phyloP scores from a whole-genome alignment of 2,797 vertebrate species.

The Alcedo quadribrachys region DNA sequence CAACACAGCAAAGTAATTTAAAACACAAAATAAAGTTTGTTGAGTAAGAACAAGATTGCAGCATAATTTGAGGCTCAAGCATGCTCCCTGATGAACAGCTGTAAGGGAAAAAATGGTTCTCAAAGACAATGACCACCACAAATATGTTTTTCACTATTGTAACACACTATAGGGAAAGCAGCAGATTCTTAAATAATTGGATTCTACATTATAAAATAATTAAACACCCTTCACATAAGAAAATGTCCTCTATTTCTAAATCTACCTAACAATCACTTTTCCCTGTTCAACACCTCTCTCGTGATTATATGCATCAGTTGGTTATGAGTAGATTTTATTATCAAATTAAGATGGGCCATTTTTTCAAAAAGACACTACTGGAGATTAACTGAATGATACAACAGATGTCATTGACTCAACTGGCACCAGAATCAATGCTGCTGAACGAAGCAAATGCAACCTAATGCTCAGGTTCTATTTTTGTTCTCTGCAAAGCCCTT shows the following conservation, averaged over 20 bases:
- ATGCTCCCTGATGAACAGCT: not conserved
- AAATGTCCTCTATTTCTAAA: constrained; percentile 23
- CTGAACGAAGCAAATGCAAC: not conserved
- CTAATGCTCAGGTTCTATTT: not conserved
- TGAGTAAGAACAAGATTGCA: constrained; percentile 29
- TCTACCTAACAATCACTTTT: constrained; percentile 16
- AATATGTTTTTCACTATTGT: not conserved
- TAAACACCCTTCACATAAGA: constrained; percentile 21
- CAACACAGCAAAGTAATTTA: constrained; percentile 24
- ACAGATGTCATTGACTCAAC: not conserved
- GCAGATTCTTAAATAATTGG: constrained; percentile 1
- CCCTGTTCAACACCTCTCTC: constrained; percentile 4
- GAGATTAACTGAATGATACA: constrained; percentile 22
- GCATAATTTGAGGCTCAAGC: constrained; percentile 1
- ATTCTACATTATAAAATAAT: constrained; percentile 15
- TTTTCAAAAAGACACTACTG: constrained; percentile 25
- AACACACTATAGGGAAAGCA: constrained; percentile 8
- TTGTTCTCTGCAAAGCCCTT: not conserved
- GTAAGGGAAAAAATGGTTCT: not conserved
- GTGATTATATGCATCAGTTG: not conserved
- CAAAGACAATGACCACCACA: constrained; percentile 23
- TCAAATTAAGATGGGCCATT: constrained; percentile 15
- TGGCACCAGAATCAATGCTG: constrained; percentile 5
- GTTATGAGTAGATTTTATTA: constrained; percentile 26
- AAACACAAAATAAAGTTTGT: constrained; percentile 31